These are phyloP conservation scores for Leptarthrus brevirostris DNA, from an alignment of 2,888 invertebrate genomes.

Conservation along the genomic window DNA sequence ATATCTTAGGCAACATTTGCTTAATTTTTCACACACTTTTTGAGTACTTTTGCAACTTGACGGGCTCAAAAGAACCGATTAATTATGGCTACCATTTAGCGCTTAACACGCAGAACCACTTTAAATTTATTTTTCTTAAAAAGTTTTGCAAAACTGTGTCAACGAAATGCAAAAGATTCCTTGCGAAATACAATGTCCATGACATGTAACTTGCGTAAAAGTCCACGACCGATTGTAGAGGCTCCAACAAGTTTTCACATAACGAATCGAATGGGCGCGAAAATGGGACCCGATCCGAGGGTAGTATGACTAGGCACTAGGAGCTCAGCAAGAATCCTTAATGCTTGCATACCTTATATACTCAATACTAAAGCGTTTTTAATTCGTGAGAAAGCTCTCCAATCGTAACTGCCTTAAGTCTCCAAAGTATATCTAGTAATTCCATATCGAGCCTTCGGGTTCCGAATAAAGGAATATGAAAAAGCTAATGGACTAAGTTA, in stretches of 20 bases:
- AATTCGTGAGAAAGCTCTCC: background rate
- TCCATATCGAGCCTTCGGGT: no score
- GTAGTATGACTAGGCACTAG: constrained; percentile 3
- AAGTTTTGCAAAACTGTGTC: constrained; percentile 15
- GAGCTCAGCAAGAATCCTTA: constrained; percentile 1
- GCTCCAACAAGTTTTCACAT: constrained; percentile 19
- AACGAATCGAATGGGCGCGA: constrained; percentile 37
- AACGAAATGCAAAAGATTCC: constrained; percentile 15
- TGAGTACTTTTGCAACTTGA: no score
- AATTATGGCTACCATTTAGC: no score
- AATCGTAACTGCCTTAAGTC: no score
- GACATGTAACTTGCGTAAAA: constrained; percentile 16
- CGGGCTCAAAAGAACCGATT: no score
- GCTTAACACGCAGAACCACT: background rate
- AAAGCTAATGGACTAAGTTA: background rate
- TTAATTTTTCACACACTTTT: no score
- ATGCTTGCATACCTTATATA: background rate
- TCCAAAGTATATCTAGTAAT: no score
- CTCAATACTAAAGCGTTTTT: background rate
- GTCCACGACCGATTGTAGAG: constrained; percentile 38
- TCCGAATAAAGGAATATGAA: background rate
- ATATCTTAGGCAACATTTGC: no score
- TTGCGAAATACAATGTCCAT: background rate
- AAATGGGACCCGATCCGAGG: background rate
- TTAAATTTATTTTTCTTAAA: background rate